Evolutionary conservation across 1,140 invertebrate species (phyloP).

Genomic region (Drosophila kikkawai): DNA sequence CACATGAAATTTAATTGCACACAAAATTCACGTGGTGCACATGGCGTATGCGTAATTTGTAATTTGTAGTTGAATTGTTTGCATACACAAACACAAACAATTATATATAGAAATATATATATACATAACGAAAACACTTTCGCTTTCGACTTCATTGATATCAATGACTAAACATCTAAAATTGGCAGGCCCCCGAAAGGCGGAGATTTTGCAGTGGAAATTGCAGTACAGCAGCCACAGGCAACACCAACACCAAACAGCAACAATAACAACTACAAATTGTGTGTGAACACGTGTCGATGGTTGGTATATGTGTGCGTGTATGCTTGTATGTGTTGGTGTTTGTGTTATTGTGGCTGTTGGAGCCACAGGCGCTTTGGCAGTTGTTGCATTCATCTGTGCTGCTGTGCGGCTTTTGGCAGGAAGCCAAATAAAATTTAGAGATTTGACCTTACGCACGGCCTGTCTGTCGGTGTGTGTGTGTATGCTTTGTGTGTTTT

Average conservation of each 20-base stretch:
- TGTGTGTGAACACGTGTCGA: conserved; percentile 48
- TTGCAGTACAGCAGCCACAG: conserved; percentile 22
- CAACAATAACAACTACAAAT: conserved; percentile 60
- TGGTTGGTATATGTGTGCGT: conserved; percentile 14
- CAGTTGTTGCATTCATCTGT: conserved; percentile 72
- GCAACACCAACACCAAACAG: conserved; percentile 16
- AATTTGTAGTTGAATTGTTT: conserved; percentile 67
- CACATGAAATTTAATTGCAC: conserved; percentile 52
- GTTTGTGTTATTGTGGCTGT: conserved; percentile 33
- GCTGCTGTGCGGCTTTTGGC: conserved; percentile 63
- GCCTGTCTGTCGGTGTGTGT: conserved; percentile 29
- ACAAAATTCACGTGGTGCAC: conserved; percentile 28
- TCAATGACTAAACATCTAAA: conserved; percentile 79
- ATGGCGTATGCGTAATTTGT: conserved; percentile 67
- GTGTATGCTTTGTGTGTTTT: conserved; percentile 23
- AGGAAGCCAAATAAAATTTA: conserved; percentile 80
- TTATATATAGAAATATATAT: background rate
- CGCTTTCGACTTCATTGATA: conserved; percentile 81
- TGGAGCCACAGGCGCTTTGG: conserved; percentile 53
- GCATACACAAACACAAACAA: conserved; percentile 16
- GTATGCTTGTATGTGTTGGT: conserved; percentile 12
- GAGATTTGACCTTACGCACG: conserved; percentile 75
- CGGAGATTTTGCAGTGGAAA: conserved; percentile 43
- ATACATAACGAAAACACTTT: conserved; percentile 62
- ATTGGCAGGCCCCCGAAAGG: conserved; percentile 58